Evolutionary conservation across 2,888 invertebrate species (phyloP), one percentile per base, ranked within the genome.

Genomic region (Eupithecia pulchellata): DNA sequence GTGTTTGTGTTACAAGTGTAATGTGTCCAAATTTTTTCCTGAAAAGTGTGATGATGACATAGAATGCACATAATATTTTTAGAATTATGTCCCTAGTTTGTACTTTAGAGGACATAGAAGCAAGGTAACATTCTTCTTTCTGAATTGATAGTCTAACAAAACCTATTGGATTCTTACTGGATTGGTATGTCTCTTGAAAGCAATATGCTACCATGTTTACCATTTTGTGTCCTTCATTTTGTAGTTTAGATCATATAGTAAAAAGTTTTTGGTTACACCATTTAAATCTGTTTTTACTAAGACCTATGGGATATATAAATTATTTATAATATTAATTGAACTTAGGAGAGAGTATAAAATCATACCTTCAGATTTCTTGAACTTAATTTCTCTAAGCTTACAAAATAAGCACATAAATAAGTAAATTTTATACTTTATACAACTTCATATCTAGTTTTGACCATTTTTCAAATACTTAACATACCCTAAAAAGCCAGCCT

Each of bases 51-150:
- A 75, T 74, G 91, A 89, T 91, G 92, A 91, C 92, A 92, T 91
- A 88, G 89, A 89, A 89, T 91, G 89, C 86, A 89, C 83, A 91
- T 86, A 93, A 93, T 93, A 93, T 93, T 93, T 93, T 91, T 93
- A 93, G 93, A 93, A 92, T 88, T 90, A 90, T 89, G 88, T 91
- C 32, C 34, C 34, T 34, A 89, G 90, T 88, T 92, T 89, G 88
- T 83, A 86, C 86, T 85, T 82, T 90, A 89, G 87, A 91, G 90
- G 90, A 91, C 91, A 85, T 82, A 88, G 86, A 85, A 89, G 88
- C 89, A 86, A 89, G 88, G 88, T 89, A 89, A 86, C 83, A 83
- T 82, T 73, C 78, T 81, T 80, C 79, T 78, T 80, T 77, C 72
- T 78, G 77, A 76, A 78, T 77, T 75, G 77, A 74, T 80, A 78